Evolutionary conservation across 1,140 invertebrate genomes (phyloP).

Genomic region (Brachionus asplanchnoidis): DNA sequence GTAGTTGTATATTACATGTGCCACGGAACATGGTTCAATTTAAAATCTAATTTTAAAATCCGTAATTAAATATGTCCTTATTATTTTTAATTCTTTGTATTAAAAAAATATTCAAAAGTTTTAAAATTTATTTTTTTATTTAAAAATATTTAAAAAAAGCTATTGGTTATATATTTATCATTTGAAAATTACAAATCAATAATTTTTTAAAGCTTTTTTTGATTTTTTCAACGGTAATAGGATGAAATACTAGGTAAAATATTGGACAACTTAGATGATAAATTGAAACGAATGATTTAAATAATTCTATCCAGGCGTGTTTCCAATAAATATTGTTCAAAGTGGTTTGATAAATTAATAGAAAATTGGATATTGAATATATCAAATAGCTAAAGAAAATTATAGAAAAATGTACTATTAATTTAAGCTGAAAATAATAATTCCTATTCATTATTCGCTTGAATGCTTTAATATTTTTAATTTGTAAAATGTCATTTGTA

Average conservation of each 20-base stretch:
- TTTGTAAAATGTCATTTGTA: neutral
- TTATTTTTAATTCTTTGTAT: too few relatives aligned
- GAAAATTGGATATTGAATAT: slow-evolving; percentile 34
- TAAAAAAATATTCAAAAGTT: too few relatives aligned
- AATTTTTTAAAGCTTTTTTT: neutral
- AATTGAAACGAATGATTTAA: neutral
- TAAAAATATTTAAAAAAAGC: too few relatives aligned
- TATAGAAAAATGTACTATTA: slow-evolving; percentile 25
- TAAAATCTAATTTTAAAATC: too few relatives aligned
- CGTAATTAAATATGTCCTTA: too few relatives aligned
- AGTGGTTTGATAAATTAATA: slow-evolving; percentile 15
- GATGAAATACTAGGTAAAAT: slow-evolving; percentile 24
- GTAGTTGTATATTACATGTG: too few relatives aligned
- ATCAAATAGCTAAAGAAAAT: slow-evolving; percentile 19
- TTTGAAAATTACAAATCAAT: neutral
- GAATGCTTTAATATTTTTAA: neutral
- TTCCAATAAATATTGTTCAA: slow-evolving; percentile 14
- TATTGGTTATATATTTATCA: too few relatives aligned
- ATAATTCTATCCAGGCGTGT: neutral
- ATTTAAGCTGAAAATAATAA: neutral
- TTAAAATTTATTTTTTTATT: too few relatives aligned
- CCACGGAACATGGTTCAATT: too few relatives aligned
- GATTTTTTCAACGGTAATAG: slow-evolving; percentile 1
- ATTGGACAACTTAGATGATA: slow-evolving; percentile 31
- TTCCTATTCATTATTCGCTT: neutral